Conservation (phyloP, 2,797 vertebrate species). For the Argentina silus region DNA sequence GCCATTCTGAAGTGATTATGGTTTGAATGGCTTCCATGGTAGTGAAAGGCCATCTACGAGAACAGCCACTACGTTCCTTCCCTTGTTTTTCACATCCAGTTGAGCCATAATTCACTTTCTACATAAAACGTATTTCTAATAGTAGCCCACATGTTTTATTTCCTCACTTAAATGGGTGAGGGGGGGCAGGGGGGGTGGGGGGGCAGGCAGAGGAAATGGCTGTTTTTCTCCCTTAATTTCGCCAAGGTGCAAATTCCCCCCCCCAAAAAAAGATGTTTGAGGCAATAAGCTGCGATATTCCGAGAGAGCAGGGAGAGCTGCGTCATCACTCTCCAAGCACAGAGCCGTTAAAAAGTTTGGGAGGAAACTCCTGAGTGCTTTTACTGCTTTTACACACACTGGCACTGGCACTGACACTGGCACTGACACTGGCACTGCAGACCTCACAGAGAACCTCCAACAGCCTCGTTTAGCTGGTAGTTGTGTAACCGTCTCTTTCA, state of each 20-base stretch:
- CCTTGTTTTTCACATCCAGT: constrained; percentile 12
- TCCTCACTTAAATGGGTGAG: constrained; percentile 14
- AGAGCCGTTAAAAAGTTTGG: constrained; percentile 22
- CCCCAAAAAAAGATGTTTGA: constrained; percentile 24
- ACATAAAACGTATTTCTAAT: constrained; percentile 34
- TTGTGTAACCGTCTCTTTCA: background rate
- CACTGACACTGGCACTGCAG: no score
- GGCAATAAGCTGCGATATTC: constrained; percentile 26
- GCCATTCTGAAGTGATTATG: constrained; percentile 32
- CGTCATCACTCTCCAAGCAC: constrained; percentile 40
- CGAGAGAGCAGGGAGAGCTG: constrained; percentile 22
- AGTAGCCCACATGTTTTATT: constrained; percentile 21
- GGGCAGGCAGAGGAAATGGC: constrained; percentile 4
- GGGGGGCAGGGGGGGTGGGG: constrained; percentile 11
- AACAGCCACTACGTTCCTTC: constrained; percentile 14
- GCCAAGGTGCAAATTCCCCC: constrained; percentile 9
- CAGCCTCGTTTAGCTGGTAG: background rate
- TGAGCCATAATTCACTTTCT: constrained; percentile 23
- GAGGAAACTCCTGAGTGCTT: constrained; percentile 16
- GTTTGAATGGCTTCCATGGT: constrained; percentile 14
- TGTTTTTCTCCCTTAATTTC: constrained; percentile 19
- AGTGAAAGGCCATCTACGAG: constrained; percentile 29
- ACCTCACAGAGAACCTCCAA: background rate
- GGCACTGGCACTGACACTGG: background rate
- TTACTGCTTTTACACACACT: constrained; percentile 22